phyloP scores from a whole-genome alignment of 2,113 vertebrate species.

The Channa maculata region DNA sequence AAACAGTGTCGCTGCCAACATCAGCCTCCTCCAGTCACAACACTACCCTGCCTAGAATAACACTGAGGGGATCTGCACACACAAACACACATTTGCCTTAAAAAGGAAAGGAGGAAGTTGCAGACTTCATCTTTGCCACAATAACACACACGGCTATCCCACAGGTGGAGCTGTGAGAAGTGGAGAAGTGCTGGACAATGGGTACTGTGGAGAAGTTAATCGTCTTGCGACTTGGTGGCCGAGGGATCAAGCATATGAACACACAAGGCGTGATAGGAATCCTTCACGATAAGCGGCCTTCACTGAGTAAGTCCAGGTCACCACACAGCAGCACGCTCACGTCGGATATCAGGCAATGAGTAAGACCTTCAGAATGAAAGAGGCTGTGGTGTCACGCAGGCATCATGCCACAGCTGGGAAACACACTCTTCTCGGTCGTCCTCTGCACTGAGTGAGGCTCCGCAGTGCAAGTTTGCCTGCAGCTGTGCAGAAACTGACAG shows the following conservation, averaged over 20 bases:
- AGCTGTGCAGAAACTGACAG: constrained; percentile 18
- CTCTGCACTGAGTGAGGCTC: background rate
- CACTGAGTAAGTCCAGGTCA: constrained; percentile 49
- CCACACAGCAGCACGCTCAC: background rate
- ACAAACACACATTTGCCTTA: background rate
- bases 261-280: constrained; percentile 41
- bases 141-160: constrained; percentile 3
- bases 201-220: constrained; percentile 41
- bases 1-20: constrained; percentile 34
- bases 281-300: constrained; percentile 41
- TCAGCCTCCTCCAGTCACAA: background rate
- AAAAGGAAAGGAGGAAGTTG: background rate
- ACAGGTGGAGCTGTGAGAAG: background rate
- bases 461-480: background rate
- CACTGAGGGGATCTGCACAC: constrained; percentile 2
- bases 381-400: background rate
- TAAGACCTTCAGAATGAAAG: constrained; percentile 2
- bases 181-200: constrained; percentile 1
- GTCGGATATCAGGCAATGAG: background rate
- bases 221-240: constrained; percentile 40
- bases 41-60: background rate
- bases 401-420: background rate
- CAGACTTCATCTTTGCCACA: background rate
- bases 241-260: constrained; percentile 57
- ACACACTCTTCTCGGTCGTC: background rate